These are phyloP conservation scores for Origma solitaria DNA, from an alignment of 2,113 vertebrate genomes.

Conservation along the genomic window DNA sequence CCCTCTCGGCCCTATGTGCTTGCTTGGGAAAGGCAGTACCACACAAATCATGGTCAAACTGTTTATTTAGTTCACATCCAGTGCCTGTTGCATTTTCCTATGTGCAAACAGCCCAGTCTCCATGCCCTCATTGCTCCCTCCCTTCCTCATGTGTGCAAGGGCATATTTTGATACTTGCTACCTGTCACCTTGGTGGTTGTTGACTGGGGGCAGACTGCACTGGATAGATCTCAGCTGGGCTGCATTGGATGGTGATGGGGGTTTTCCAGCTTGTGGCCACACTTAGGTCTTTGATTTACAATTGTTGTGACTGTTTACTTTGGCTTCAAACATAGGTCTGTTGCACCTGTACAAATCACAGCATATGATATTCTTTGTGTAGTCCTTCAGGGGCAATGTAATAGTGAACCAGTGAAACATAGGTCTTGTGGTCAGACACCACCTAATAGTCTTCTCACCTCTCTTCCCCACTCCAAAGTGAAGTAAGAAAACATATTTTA, in stretches of 20 bases:
- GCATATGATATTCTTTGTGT: not conserved
- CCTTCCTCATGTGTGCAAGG: not conserved
- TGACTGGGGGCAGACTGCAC: not conserved
- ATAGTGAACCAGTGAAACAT: not conserved
- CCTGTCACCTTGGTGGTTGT: not conserved
- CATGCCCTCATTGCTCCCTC: not conserved
- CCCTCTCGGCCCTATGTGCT: not conserved
- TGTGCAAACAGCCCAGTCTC: not conserved
- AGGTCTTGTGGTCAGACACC: not conserved
- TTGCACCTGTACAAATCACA: not conserved
- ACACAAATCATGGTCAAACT: fast-evolving
- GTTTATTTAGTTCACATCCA: not conserved
- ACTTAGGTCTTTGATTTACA: not conserved
- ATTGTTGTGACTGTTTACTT: not conserved
- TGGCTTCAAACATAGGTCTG: not conserved
- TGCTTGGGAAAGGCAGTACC: not conserved
- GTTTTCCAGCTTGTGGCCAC: not conserved
- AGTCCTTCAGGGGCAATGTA: not conserved
- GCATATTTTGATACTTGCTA: not conserved
- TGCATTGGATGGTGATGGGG: not conserved
- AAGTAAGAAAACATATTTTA: not conserved
- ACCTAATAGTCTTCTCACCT: not conserved
- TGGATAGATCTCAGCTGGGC: not conserved
- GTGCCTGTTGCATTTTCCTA: not conserved
- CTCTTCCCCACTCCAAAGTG: not conserved